These are phyloP conservation scores for Melipona bicolor DNA, from an alignment of 2,888 invertebrate genomes.

Conservation along the genomic window DNA sequence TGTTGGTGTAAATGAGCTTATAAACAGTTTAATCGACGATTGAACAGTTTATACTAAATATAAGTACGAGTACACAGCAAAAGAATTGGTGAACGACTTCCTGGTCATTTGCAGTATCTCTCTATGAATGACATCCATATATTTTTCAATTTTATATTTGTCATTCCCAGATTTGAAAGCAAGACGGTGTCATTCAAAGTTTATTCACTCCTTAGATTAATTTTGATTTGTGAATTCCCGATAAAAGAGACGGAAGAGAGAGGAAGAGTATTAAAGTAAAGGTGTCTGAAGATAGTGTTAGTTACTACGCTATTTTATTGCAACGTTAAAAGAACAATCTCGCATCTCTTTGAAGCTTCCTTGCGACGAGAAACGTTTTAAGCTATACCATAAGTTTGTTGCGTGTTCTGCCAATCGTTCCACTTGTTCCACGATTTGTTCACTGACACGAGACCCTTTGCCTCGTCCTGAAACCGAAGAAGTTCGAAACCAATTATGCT, in stretches of 20 bases:
- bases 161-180: constrained; percentile 55
- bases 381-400: constrained; percentile 49
- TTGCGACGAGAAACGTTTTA: background rate
- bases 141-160: too few species aligned
- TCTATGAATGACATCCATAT: too few species aligned
- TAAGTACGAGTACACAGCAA: too few species aligned
- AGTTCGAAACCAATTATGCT: background rate
- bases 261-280: background rate
- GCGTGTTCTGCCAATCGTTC: constrained; percentile 73
- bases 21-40: too few species aligned
- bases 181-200: constrained; percentile 14
- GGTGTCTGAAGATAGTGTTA: background rate
- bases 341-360: too few species aligned
- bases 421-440: constrained; percentile 77
- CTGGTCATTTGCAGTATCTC: too few species aligned
- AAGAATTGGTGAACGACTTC: too few species aligned
- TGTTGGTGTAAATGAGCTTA: too few species aligned
- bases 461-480: constrained; percentile 83
- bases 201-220: too few species aligned
- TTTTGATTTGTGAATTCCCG: too few species aligned
- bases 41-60: too few species aligned
- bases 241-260: too few species aligned
- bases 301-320: constrained; percentile 1
- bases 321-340: background rate
- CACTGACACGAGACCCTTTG: constrained; percentile 83